Conservation (phyloP, 2,888 invertebrate genomes). For the Conops quadrifasciatus region DNA sequence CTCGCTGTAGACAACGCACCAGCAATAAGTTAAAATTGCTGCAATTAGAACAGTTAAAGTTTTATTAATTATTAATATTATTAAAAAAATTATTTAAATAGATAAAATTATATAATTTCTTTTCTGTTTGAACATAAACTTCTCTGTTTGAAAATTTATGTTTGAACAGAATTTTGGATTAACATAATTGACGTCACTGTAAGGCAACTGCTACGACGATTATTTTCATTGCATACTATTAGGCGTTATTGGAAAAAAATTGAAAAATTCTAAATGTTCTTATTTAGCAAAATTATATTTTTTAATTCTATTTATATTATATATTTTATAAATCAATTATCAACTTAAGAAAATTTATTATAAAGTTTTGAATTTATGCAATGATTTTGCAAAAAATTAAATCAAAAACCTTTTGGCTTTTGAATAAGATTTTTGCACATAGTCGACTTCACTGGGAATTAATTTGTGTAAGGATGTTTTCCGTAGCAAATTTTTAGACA, state of each 20-base stretch:
- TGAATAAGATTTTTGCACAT: background rate
- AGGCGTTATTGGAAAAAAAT: background rate
- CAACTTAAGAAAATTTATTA: too few relatives aligned
- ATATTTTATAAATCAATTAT: too few relatives aligned
- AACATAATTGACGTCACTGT: background rate
- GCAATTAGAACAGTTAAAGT: conserved; percentile 59
- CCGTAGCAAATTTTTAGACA: conserved; percentile 2
- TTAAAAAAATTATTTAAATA: background rate
- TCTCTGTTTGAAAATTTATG: background rate
- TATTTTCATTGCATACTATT: background rate
- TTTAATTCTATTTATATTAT: too few relatives aligned
- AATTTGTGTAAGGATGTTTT: background rate
- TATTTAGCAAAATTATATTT: too few relatives aligned
- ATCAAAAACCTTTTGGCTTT: too few relatives aligned
- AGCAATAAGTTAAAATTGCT: conserved; percentile 82
- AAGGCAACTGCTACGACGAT: background rate
- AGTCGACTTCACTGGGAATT: background rate
- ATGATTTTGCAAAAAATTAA: too few relatives aligned
- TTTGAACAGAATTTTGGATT: background rate
- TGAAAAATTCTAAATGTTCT: too few relatives aligned
- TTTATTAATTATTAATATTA: conserved; percentile 2
- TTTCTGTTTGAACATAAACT: background rate
- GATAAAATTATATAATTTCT: background rate
- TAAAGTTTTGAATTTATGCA: too few relatives aligned
- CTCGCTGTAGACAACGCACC: conserved; percentile 86